Evolutionary conservation across 2,113 vertebrate species (phyloP), one percentile per base, ranked within the genome.

Genomic region (Abramis brama): DNA sequence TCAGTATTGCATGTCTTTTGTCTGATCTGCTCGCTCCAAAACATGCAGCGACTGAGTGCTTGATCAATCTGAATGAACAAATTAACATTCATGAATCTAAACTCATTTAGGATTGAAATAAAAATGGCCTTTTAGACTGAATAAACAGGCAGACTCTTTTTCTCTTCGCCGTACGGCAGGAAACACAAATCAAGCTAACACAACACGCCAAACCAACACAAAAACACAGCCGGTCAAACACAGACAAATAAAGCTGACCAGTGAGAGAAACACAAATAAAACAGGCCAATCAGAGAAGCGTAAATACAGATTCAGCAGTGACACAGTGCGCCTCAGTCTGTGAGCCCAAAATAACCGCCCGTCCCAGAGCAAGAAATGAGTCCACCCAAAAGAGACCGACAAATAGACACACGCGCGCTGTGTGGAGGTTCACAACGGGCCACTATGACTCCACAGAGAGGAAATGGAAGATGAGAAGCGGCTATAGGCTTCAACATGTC

Each of bases 231-330:
- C 68, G 79, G 52, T 75, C 45, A 77, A 81, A n/a, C 17, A 45
- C n/a, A 15, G 43, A 64, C 75, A 85, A 85, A 79, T 52, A 84
- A 80, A 66, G 55, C 77, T 9, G 57, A 75, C 55, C 45, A 79
- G 79, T 87, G 47, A 57, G 78, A 50, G 59, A 55, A 85, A 47
- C 75, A 64, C 83, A 87, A 87, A 85, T 79, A 85, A 86, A 75
- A 75, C 13, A 0, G 62, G 82, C 68, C 68, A 85, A 84, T 27
- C 62, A 17, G 66, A 74, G 60, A 68, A 81, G 59, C 27, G 59
- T 79, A 87, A 85, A 87, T 77, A 87, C 13, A 27, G 83, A 74
- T 66, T 75, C 45, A 36, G 66, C 64, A 77, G 55, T 50, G 33
- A 74, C 30, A 82, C 83, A 82, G 80, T n/a, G 39, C 13, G 47